Evolutionary conservation across 2,113 vertebrate genomes (phyloP), one percentile per base, ranked within the genome.

Genomic region (Rhodinocichla rosea): DNA sequence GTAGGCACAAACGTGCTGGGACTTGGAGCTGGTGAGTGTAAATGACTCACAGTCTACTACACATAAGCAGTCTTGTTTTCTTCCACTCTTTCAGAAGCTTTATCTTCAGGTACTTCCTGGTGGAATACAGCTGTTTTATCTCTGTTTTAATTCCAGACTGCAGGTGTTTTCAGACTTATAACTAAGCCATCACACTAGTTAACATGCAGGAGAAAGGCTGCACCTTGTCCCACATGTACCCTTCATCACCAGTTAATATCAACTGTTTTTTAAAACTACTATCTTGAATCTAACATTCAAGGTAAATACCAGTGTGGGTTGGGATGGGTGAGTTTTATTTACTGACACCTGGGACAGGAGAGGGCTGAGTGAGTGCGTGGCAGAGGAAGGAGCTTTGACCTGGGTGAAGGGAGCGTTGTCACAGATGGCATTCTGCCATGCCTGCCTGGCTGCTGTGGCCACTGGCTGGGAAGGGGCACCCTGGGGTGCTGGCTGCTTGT

Each of bases 301-400:
- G 27, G n/a, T 56, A 79, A 84, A 67, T 33, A 62, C 11, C 45
- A 42, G 11, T 19, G 10, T 13, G 53, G 64, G 33, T 64, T 55
- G 52, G 74, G 28, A 30, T 4, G 22, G 12, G 15, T n/a, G 49
- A 62, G 28, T 56, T 94, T 64, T 84, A 28, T 70, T 69, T 60
- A 22, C 55, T 84, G 30, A 3, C n/a, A 53, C 33, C 28, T 75
- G 44, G 15, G 53, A 27, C 56, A 45, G 62, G 86, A 71, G 8
- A 1, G 26, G 27, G 16, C 85, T 50, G 42, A 78, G 44, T 3
- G 5, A 73, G 16, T 3, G 8, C 0, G 0, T 56, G 64, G 50
- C 69, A 89, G 55, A 55, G 65, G 56, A 55, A 40, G 0, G 2
- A 70, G 52, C 81, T 83, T 56, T 0, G 0, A 11, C 19, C 23